Evolutionary conservation across 2,797 vertebrate species (phyloP).

Genomic region (Iguana delicatissima): DNA sequence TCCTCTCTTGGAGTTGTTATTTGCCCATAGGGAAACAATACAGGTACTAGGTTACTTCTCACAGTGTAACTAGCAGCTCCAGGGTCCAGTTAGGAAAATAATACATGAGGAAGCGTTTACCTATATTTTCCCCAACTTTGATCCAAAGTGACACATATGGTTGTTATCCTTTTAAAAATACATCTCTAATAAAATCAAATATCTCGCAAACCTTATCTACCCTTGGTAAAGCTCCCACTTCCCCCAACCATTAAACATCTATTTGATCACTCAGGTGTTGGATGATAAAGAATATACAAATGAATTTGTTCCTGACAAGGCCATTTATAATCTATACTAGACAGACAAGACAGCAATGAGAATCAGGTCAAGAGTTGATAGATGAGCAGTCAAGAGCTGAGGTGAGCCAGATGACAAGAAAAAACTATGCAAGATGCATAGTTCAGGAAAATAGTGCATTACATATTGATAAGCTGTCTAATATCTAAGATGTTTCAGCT

Average conservation of each 20-base stretch:
- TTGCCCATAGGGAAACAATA: background rate
- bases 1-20: background rate
- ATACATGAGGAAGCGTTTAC: background rate
- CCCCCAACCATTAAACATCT: background rate
- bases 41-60: background rate
- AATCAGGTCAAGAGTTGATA: conserved; percentile 8
- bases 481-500: background rate
- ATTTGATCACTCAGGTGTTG: background rate
- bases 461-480: background rate
- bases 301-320: background rate
- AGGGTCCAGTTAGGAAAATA: background rate
- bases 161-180: background rate
- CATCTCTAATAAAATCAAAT: background rate
- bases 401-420: background rate
- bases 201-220: background rate
- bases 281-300: background rate
- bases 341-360: background rate
- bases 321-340: background rate
- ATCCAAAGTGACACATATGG: background rate
- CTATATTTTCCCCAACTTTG: background rate
- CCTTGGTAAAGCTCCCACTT: background rate
- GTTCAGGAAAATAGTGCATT: background rate
- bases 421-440: background rate
- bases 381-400: background rate
- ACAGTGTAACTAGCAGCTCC: background rate